These are phyloP conservation scores for Galbula dea DNA, from an alignment of 2,113 vertebrate species.

Conservation along the genomic window DNA sequence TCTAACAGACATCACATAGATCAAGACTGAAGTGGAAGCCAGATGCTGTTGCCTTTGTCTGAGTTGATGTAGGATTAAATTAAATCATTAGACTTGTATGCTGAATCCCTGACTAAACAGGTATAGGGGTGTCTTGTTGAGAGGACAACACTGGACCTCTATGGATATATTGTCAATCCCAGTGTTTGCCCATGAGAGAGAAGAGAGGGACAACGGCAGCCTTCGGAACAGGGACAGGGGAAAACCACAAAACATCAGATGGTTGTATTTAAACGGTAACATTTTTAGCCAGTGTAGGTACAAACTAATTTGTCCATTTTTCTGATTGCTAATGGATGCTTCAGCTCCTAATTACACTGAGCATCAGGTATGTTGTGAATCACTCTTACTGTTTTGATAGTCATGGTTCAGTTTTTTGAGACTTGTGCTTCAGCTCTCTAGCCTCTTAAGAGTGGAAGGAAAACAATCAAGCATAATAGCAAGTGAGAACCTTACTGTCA, in stretches of 20 bases:
- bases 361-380: slow-evolving; percentile 70
- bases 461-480: neutral
- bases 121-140: neutral
- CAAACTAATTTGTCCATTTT: slow-evolving; percentile 79
- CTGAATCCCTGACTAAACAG: neutral
- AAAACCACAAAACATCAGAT: neutral
- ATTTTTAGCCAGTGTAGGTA: slow-evolving; percentile 71
- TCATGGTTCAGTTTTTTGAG: neutral
- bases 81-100: neutral
- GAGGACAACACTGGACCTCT: neutral
- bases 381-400: neutral
- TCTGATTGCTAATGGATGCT: slow-evolving; percentile 83
- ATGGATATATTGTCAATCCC: neutral
- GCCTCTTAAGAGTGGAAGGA: neutral
- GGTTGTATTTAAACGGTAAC: neutral
- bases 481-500: neutral
- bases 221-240: neutral
- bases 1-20: neutral
- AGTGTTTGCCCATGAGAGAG: neutral
- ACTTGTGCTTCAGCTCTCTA: neutral
- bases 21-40: neutral
- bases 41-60: neutral
- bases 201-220: neutral
- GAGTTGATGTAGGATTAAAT: neutral
- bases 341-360: slow-evolving; percentile 81